These are phyloP conservation scores for Colletes latitarsis DNA, from an alignment of 1,140 invertebrate genomes.

Conservation along the genomic window DNA sequence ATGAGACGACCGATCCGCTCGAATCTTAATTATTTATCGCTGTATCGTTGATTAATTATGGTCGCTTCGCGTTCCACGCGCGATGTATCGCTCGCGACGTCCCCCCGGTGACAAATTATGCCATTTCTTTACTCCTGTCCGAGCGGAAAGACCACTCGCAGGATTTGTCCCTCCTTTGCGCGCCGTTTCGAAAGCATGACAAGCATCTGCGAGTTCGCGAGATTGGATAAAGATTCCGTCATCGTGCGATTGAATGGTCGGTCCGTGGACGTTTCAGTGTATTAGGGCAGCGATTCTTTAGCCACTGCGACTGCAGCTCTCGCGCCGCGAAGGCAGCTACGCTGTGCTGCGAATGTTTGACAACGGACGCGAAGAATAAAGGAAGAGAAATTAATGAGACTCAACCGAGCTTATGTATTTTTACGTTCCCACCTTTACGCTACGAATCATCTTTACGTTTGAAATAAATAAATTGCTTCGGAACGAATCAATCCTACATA, in stretches of 20 bases:
- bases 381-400: too few species aligned
- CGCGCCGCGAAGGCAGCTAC: too few species aligned
- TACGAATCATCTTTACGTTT: too few species aligned
- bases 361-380: too few species aligned
- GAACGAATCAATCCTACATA: too few species aligned
- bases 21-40: constrained; percentile 69
- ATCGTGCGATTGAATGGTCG: background rate
- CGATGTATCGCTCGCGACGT: constrained; percentile 58
- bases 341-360: too few species aligned
- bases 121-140: constrained; percentile 43
- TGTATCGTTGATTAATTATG: constrained; percentile 65
- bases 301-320: too few species aligned
- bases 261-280: background rate
- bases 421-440: too few species aligned
- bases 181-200: constrained; percentile 29
- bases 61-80: constrained; percentile 41
- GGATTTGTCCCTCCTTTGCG: background rate
- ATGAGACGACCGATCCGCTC: constrained; percentile 59
- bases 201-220: background rate
- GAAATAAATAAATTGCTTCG: too few species aligned
- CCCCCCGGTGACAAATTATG: constrained; percentile 63
- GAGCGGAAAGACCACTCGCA: background rate
- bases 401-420: too few species aligned
- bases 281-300: too few species aligned
- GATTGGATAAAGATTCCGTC: constrained; percentile 21